Percentiles rank a stretch among this genome's conserved stretches.
phyloP scores from a whole-genome alignment of 2,113 vertebrate species.

The Etia nguti region DNA sequence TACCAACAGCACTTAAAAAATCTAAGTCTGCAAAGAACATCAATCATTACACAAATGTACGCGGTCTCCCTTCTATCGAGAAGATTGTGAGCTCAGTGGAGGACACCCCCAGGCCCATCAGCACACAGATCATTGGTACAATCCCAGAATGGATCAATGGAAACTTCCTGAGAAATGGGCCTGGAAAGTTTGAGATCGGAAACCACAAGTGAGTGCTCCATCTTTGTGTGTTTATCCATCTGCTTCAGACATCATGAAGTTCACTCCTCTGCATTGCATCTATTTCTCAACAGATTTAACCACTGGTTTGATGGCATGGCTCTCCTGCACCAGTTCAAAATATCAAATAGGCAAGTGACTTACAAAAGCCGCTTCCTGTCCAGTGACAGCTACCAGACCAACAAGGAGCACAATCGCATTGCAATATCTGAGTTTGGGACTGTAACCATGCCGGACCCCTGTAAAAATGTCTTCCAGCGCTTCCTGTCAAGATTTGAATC shows the following conservation, averaged over 20 bases:
- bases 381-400: slow-evolving; percentile 78
- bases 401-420: slow-evolving; percentile 77
- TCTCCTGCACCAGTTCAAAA: slow-evolving; percentile 85
- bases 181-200: slow-evolving; percentile 89
- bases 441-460: slow-evolving; percentile 82
- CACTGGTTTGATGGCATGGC: slow-evolving; percentile 94
- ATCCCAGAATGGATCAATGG: slow-evolving; percentile 85
- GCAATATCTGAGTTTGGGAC: slow-evolving; percentile 86
- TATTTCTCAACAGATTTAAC: slow-evolving; percentile 73
- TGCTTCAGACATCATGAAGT: background rate
- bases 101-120: slow-evolving; percentile 72
- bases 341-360: slow-evolving; percentile 75
- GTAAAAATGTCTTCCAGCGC: slow-evolving; percentile 83
- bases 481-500: slow-evolving; percentile 82
- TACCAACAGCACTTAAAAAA: background rate
- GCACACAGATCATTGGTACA: slow-evolving; percentile 67
- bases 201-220: slow-evolving; percentile 75
- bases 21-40: slow-evolving; percentile 33
- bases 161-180: slow-evolving; percentile 82
- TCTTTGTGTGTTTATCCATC: background rate
- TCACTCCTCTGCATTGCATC: background rate
- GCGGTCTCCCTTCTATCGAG: slow-evolving; percentile 73
- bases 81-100: slow-evolving; percentile 74
- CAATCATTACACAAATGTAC: slow-evolving; percentile 35
- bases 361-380: slow-evolving; percentile 86